phyloP scores from a whole-genome alignment of 2,888 invertebrate species.

The Lacanobia wlatinum region DNA sequence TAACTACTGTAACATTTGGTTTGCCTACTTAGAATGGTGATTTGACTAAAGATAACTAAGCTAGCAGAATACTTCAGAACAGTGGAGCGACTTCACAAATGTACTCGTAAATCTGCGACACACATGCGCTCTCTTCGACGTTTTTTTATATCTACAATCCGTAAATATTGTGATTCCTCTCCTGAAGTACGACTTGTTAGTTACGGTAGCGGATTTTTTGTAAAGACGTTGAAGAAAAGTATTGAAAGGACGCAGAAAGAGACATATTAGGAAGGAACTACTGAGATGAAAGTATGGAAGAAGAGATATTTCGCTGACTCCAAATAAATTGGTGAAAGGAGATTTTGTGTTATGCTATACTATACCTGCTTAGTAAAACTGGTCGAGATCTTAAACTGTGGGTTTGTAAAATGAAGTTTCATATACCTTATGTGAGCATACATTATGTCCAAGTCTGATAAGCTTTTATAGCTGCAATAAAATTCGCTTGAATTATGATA shows the following conservation, averaged over 20 bases:
- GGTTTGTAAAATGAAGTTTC: background rate
- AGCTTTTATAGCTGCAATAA: slow-evolving; percentile 30
- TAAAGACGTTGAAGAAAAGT: background rate
- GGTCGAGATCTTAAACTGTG: no score
- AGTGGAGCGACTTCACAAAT: slow-evolving; percentile 43
- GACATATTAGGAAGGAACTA: background rate
- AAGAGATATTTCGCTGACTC: no score
- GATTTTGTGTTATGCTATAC: no score
- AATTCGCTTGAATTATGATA: slow-evolving; percentile 25
- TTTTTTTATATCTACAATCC: slow-evolving; percentile 71
- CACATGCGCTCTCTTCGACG: slow-evolving; percentile 74
- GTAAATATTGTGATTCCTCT: slow-evolving; percentile 80
- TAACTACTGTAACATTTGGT: slow-evolving; percentile 37
- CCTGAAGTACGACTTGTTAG: slow-evolving; percentile 61
- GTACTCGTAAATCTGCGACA: slow-evolving; percentile 77
- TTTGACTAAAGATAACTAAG: slow-evolving; percentile 55
- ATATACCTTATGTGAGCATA: background rate
- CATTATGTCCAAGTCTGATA: slow-evolving; percentile 39
- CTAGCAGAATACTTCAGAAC: slow-evolving; percentile 24
- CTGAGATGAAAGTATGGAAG: no score
- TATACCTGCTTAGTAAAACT: no score
- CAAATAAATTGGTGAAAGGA: no score
- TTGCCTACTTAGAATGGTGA: slow-evolving; percentile 52
- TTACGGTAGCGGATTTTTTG: slow-evolving; percentile 51
- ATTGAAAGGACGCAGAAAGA: background rate